phyloP scores from a whole-genome alignment of 2,113 vertebrate genomes.

The Entomyzon cyanotis region DNA sequence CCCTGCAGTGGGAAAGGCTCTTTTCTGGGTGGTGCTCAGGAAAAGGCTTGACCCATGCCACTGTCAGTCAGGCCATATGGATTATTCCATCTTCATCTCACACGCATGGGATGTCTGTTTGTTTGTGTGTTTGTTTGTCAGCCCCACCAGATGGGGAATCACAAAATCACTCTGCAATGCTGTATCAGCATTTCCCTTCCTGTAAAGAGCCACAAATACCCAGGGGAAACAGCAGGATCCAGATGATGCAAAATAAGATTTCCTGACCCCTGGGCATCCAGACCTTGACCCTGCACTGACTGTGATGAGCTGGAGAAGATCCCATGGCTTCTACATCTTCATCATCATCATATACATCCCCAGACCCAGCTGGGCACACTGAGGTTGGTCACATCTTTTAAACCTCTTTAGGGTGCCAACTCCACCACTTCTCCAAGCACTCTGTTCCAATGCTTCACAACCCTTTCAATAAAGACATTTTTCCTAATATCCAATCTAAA shows the following conservation, averaged over 20 bases:
- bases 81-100: background rate
- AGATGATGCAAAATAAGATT: background rate
- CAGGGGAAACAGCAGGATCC: background rate
- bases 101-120: background rate
- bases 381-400: fast-evolving
- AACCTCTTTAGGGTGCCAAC: background rate
- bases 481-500: background rate
- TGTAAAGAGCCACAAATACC: fast-evolving
- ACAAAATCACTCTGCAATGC: background rate
- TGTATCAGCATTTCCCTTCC: background rate
- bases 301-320: background rate
- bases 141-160: background rate
- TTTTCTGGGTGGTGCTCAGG: background rate
- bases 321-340: background rate
- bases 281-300: background rate
- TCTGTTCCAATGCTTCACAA: background rate
- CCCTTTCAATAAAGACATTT: background rate
- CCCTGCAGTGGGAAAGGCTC: background rate
- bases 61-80: background rate
- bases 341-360: fast-evolving
- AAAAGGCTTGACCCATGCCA: fast-evolving
- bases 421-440: background rate
- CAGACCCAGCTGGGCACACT: fast-evolving
- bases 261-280: background rate
- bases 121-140: background rate